phyloP scores from a whole-genome alignment of 1,140 invertebrate species.

The Drosophila ambigua region DNA sequence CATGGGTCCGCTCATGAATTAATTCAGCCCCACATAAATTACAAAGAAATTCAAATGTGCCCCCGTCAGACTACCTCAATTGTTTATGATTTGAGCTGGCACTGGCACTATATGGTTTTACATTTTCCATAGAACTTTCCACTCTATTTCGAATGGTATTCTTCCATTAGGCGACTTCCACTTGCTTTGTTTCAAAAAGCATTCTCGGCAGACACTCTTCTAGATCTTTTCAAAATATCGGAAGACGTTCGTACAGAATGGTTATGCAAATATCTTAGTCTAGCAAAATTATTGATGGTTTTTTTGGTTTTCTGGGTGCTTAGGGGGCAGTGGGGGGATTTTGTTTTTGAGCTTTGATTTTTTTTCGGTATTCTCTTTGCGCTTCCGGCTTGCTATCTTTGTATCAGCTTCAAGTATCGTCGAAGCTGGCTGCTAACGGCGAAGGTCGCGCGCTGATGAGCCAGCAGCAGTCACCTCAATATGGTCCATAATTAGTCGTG shows the following conservation, averaged over 20 bases:
- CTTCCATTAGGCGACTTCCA: not conserved
- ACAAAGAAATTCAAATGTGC: slow-evolving; percentile 21
- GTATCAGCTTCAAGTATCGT: slow-evolving; percentile 62
- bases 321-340: slow-evolving; percentile 31
- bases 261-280: slow-evolving; percentile 48
- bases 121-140: not conserved
- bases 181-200: not conserved
- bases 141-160: too few species aligned
- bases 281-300: slow-evolving; percentile 60
- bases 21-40: not conserved
- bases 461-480: slow-evolving; percentile 45
- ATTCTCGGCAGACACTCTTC: slow-evolving; percentile 27
- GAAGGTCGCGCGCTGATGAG: slow-evolving; percentile 57
- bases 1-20: not conserved
- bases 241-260: slow-evolving; percentile 37
- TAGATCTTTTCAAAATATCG: slow-evolving; percentile 18
- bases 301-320: not conserved
- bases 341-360: slow-evolving; percentile 32
- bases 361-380: slow-evolving; percentile 49
- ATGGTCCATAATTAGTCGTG: slow-evolving; percentile 71
- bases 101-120: not conserved
- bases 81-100: not conserved
- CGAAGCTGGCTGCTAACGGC: slow-evolving; percentile 53
- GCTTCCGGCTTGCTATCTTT: slow-evolving; percentile 67
- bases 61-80: slow-evolving; percentile 8